Conservation (phyloP, 2,797 vertebrate species). For the Zalophus californianus region DNA sequence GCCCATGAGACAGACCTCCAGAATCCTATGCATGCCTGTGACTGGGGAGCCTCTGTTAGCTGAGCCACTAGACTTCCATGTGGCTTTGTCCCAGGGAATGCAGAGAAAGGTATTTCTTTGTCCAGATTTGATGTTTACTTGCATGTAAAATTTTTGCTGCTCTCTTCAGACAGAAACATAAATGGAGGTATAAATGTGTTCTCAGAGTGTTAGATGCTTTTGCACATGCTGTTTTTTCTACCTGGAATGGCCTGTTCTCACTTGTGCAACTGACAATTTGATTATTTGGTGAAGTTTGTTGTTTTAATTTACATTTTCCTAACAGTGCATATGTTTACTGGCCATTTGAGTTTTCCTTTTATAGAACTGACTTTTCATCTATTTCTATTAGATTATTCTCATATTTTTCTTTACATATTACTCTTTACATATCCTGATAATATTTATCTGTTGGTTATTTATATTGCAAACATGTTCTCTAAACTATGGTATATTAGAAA, state of each 20-base stretch:
- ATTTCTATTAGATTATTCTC: neutral
- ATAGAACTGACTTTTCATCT: neutral
- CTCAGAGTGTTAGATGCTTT: neutral
- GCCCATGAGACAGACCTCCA: neutral
- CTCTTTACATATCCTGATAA: conserved; percentile 11
- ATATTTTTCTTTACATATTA: neutral
- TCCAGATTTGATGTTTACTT: conserved; percentile 28
- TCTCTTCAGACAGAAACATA: neutral
- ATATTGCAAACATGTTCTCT: conserved; percentile 5
- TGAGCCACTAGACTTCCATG: neutral
- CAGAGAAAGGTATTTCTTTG: neutral
- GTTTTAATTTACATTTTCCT: conserved; percentile 17
- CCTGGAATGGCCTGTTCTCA: neutral
- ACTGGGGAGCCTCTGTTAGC: neutral
- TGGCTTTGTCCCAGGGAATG: neutral
- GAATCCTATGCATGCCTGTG: neutral
- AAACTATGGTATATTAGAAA: neutral
- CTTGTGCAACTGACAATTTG: neutral
- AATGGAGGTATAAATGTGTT: neutral
- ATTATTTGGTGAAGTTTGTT: neutral
- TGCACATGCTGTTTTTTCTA: neutral
- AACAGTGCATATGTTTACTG: neutral
- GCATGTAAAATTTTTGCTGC: neutral
- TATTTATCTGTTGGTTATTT: neutral
- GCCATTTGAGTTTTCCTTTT: neutral